Conservation (phyloP, 2,797 vertebrate species). For the Brachyrhaphis roseni region DNA sequence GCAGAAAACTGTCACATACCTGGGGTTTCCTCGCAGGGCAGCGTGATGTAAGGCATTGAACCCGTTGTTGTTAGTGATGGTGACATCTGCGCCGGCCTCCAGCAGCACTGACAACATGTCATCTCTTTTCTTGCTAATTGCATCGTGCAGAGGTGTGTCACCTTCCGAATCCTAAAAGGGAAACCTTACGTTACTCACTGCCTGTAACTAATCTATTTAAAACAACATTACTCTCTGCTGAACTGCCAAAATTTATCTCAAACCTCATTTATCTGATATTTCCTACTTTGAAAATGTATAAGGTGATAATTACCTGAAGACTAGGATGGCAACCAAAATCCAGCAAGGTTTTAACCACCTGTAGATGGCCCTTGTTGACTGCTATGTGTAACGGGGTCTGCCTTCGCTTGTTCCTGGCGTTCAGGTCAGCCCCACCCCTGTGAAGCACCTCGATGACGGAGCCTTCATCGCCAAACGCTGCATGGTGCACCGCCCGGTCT, state of each 20-base stretch:
- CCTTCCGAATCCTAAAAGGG: constrained; percentile 93
- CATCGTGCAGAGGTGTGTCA: constrained; percentile 99
- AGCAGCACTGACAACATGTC: constrained; percentile 97
- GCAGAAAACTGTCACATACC: constrained; percentile 78
- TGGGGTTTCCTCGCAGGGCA: constrained; percentile 96
- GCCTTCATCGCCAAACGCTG: constrained; percentile 96
- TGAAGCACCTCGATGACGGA: constrained; percentile 98
- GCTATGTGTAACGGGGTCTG: constrained; percentile 98
- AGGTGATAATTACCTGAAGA: constrained; percentile 88
- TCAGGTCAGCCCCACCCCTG: constrained; percentile 94
- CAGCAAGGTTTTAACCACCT: constrained; percentile 97
- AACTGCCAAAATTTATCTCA: not conserved
- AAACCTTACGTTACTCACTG: constrained; percentile 37
- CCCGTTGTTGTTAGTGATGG: constrained; percentile 98
- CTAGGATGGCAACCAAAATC: constrained; percentile 99
- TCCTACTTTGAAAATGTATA: not conserved
- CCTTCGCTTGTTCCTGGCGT: constrained; percentile 95
- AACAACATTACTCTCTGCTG: not conserved
- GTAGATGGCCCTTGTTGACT: constrained; percentile 98
- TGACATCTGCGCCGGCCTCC: constrained; percentile 97
- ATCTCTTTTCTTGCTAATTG: constrained; percentile 98
- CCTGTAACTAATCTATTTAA: constrained; percentile 7
- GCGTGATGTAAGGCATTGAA: constrained; percentile 99
- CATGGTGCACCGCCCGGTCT: constrained; percentile 96
- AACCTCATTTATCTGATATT: not conserved